These are phyloP conservation scores for Drosophila anomalata DNA, from an alignment of 2,888 invertebrate species.

Conservation along the genomic window DNA sequence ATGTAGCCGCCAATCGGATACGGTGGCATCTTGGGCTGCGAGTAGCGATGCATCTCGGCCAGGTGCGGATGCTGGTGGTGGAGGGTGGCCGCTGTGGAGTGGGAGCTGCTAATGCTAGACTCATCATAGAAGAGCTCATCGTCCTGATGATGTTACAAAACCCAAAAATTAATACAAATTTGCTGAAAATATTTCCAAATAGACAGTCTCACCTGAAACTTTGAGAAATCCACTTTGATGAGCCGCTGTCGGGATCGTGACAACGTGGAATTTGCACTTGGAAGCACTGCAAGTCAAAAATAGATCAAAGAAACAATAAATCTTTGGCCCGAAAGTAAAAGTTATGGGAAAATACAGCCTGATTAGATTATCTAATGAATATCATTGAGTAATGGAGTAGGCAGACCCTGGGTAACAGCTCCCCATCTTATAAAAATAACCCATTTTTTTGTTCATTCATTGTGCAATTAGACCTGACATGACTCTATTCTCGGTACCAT, in stretches of 20 bases:
- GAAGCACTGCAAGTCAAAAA: constrained; percentile 82
- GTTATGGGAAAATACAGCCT: constrained; percentile 44
- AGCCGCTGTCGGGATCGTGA: constrained; percentile 85
- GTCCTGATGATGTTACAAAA: constrained; percentile 46
- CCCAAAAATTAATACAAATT: background rate
- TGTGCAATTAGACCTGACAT: constrained; percentile 52
- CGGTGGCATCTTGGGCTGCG: constrained; percentile 83
- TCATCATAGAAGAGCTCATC: constrained; percentile 80
- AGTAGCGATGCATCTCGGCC: constrained; percentile 74
- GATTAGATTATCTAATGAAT: constrained; percentile 63
- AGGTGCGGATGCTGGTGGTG: constrained; percentile 54
- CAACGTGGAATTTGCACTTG: constrained; percentile 76
- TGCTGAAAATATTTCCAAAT: background rate
- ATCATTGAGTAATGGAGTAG: constrained; percentile 31
- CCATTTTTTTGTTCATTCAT: constrained; percentile 19
- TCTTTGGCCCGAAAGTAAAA: constrained; percentile 33
- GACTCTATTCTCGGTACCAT: constrained; percentile 20
- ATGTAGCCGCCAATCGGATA: constrained; percentile 83
- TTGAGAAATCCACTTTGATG: constrained; percentile 93
- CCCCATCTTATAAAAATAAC: constrained; percentile 8
- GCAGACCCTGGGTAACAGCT: constrained; percentile 5
- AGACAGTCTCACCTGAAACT: constrained; percentile 86
- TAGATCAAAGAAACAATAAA: constrained; percentile 23
- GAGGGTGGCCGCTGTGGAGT: constrained; percentile 49
- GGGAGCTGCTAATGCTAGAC: constrained; percentile 65